phyloP scores from a whole-genome alignment of 1,140 invertebrate species.

The Drosophila bifasciata region DNA sequence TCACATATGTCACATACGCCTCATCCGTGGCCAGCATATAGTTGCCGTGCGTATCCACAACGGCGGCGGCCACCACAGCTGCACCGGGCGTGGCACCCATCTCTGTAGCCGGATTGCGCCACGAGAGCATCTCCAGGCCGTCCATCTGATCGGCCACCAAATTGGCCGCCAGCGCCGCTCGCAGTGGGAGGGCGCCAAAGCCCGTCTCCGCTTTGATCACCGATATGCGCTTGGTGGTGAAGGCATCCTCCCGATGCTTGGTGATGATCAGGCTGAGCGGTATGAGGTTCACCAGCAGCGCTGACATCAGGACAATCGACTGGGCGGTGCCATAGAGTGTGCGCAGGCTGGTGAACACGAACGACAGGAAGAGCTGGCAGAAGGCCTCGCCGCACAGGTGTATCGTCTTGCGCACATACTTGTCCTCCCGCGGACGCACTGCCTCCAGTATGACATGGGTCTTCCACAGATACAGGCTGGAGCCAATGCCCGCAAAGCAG shows the following conservation, averaged over 20 bases:
- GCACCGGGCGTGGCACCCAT: slow-evolving; percentile 21
- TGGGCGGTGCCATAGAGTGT: slow-evolving; percentile 79
- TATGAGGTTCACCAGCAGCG: slow-evolving; percentile 79
- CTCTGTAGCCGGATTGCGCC: slow-evolving; percentile 61
- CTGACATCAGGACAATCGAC: slow-evolving; percentile 77
- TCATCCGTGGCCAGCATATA: slow-evolving; percentile 81
- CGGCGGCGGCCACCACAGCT: slow-evolving; percentile 62
- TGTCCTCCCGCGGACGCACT: slow-evolving; percentile 80
- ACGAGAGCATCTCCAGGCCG: slow-evolving; percentile 65
- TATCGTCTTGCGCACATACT: slow-evolving; percentile 79
- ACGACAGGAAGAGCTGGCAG: slow-evolving; percentile 79
- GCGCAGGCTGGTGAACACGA: slow-evolving; percentile 81
- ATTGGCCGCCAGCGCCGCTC: slow-evolving; percentile 57
- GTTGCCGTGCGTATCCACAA: slow-evolving; percentile 70
- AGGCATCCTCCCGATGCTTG: slow-evolving; percentile 77
- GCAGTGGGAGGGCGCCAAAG: slow-evolving; percentile 62
- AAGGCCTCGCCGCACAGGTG: slow-evolving; percentile 80
- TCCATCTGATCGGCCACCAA: slow-evolving; percentile 78
- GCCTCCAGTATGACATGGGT: slow-evolving; percentile 82
- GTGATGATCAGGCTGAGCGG: slow-evolving; percentile 79
- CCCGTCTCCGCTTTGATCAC: slow-evolving; percentile 76
- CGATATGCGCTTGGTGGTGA: slow-evolving; percentile 78
- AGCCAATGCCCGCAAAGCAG: slow-evolving; percentile 81
- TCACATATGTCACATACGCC: slow-evolving; percentile 78
- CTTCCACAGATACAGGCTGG: slow-evolving; percentile 76